Conservation (phyloP, 2,888 invertebrate genomes). For the Melanostoma mellinum region DNA sequence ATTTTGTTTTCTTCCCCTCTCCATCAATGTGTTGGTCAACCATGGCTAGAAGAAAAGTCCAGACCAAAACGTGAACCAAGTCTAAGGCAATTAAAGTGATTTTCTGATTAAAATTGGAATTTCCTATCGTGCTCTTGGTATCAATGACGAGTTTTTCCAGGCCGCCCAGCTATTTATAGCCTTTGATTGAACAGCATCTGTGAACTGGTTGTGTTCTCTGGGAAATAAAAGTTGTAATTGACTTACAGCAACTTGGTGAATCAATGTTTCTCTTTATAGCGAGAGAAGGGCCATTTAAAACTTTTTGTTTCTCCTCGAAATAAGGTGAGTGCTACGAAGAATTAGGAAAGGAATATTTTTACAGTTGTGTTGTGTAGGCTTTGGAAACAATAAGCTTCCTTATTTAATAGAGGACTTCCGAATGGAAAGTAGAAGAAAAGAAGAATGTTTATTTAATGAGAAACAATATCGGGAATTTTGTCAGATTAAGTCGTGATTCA, state of each 20-base stretch:
- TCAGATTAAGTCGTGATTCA: too few relatives aligned
- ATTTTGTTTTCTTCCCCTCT: not conserved
- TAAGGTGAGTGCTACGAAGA: too few relatives aligned
- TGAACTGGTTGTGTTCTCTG: conserved; percentile 50
- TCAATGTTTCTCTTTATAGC: not conserved
- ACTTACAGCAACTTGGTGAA: not conserved
- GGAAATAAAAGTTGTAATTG: conserved; percentile 46
- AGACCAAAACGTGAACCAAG: conserved; percentile 2
- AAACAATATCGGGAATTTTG: too few relatives aligned
- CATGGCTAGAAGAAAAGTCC: not conserved
- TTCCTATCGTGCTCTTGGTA: conserved; percentile 37
- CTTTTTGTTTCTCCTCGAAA: not conserved
- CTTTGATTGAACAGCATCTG: conserved; percentile 41
- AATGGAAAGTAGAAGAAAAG: too few relatives aligned
- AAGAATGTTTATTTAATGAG: too few relatives aligned
- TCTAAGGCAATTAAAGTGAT: conserved; percentile 61
- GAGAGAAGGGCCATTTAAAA: not conserved
- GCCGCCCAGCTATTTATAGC: conserved; percentile 48
- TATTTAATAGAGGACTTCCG: too few relatives aligned
- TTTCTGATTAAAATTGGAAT: conserved; percentile 64
- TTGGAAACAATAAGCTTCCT: too few relatives aligned
- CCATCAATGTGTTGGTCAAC: conserved; percentile 12
- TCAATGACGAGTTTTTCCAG: conserved; percentile 44
- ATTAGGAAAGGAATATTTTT: too few relatives aligned
- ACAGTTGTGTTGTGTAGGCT: too few relatives aligned